Percentiles rank a stretch among this genome's conserved stretches.
phyloP scores from a whole-genome alignment of 2,888 invertebrate species.

The Troides aeacus region DNA sequence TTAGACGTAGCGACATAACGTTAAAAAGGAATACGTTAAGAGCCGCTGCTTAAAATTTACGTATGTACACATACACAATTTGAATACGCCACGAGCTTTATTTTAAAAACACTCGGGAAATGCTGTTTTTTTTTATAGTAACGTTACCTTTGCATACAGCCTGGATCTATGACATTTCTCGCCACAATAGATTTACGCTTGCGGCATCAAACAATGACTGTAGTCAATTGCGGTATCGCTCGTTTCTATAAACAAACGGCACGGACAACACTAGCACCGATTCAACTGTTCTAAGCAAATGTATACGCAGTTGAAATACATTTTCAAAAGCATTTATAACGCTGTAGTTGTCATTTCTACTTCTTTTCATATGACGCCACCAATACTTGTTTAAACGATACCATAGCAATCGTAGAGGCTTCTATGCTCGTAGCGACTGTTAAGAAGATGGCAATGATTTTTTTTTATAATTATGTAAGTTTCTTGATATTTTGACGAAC shows the following conservation, averaged over 20 bases:
- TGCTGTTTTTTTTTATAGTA: conserved; percentile 8
- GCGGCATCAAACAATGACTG: conserved; percentile 42
- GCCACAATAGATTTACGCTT: conserved; percentile 40
- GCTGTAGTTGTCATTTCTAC: not conserved
- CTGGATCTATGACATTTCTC: conserved; percentile 30
- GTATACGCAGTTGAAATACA: conserved; percentile 5
- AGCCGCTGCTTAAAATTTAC: conserved; percentile 13
- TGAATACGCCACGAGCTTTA: conserved; percentile 16
- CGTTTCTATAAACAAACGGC: conserved; percentile 38
- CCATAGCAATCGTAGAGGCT: not conserved
- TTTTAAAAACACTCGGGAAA: conserved; percentile 9
- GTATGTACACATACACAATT: conserved; percentile 10
- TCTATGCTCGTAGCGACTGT: not conserved
- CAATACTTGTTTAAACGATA: not conserved
- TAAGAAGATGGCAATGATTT: not conserved
- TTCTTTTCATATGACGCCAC: not conserved
- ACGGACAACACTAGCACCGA: conserved; percentile 18
- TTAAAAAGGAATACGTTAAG: conserved; percentile 20
- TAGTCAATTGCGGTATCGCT: conserved; percentile 46
- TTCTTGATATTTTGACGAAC: too few relatives aligned
- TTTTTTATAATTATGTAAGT: too few relatives aligned
- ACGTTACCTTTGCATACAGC: conserved; percentile 16
- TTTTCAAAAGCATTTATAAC: conserved; percentile 2
- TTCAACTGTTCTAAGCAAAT: conserved; percentile 21
- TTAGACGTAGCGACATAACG: conserved; percentile 8